A percentile compares a stretch with the other conserved stretches of the same genome.
Conservation (phyloP, 2,888 invertebrate genomes). For the Acrobasis repandana region DNA sequence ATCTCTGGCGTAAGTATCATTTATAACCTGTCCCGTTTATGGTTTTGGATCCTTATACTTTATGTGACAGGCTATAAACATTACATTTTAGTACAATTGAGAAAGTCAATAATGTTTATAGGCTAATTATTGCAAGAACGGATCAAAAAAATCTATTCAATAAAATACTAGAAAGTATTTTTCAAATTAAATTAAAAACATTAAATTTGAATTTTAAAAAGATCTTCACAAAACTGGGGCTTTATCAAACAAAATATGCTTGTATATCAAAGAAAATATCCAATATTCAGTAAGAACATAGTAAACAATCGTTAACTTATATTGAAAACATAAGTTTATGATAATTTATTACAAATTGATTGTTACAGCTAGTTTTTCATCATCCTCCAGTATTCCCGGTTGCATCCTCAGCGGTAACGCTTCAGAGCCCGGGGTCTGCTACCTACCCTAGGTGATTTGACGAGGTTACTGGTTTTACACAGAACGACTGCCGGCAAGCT, state of each 20-base stretch:
- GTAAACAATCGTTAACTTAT: neutral
- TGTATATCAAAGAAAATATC: no score
- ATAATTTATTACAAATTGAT: neutral
- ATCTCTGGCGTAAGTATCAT: slow-evolving; percentile 4
- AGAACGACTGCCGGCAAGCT: no score
- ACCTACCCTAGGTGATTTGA: no score
- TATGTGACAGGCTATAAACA: no score
- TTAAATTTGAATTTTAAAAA: neutral
- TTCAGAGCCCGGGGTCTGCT: no score
- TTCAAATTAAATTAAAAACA: neutral
- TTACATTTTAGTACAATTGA: no score
- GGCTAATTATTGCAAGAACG: no score
- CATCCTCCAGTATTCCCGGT: no score
- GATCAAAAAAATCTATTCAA: neutral
- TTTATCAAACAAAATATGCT: neutral
- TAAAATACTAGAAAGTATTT: neutral
- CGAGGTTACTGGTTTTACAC: no score
- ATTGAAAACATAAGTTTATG: neutral
- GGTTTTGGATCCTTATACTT: neutral
- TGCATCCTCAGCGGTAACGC: no score
- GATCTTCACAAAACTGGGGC: neutral
- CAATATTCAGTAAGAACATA: neutral
- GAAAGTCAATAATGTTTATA: no score
- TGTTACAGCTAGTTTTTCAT: no score
- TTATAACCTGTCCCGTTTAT: slow-evolving; percentile 9